Conservation (phyloP, 2,113 vertebrate species). For the Sprattus sprattus region DNA sequence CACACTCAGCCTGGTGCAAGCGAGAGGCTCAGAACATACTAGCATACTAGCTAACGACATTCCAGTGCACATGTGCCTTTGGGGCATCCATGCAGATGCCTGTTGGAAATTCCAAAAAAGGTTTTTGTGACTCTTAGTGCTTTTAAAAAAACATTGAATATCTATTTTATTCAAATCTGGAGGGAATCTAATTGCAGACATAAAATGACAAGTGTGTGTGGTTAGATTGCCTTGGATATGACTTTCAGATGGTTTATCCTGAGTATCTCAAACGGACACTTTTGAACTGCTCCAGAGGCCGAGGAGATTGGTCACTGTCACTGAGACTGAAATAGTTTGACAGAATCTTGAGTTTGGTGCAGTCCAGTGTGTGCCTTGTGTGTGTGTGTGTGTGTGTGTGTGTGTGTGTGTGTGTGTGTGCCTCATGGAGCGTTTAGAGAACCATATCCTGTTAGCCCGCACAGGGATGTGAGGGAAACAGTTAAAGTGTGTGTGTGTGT, state of each 20-base stretch:
- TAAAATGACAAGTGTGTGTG: neutral
- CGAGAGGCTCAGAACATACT: neutral
- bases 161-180: neutral
- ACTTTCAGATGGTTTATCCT: neutral
- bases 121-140: neutral
- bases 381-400: too few relatives aligned
- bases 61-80: neutral
- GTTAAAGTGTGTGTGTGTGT: neutral
- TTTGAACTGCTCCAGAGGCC: neutral
- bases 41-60: neutral
- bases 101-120: neutral
- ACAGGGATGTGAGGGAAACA: neutral
- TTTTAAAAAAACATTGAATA: neutral
- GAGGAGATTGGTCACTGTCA: neutral
- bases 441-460: neutral
- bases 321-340: neutral
- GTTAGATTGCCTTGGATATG: neutral
- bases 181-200: neutral
- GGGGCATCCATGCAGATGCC: neutral
- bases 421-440: neutral
- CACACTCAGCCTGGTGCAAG: neutral
- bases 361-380: neutral
- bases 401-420: too few relatives aligned
- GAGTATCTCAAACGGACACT: neutral
- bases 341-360: neutral